Percentiles rank a stretch among this genome's conserved stretches.
These are phyloP conservation scores for Scomber colias DNA, from an alignment of 2,113 vertebrate species.

Conservation along the genomic window DNA sequence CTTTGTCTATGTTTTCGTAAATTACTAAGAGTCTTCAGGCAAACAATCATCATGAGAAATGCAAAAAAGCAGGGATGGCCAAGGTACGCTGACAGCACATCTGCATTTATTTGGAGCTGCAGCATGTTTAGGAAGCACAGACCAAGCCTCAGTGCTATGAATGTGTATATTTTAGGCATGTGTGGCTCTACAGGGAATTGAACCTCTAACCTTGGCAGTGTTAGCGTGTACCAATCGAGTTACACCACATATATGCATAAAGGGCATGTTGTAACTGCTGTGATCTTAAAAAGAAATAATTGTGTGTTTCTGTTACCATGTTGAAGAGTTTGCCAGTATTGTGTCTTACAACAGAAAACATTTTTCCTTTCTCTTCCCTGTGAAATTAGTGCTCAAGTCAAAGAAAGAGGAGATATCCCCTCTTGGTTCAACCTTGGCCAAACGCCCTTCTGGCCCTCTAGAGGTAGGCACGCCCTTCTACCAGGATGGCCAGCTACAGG, in stretches of 20 bases:
- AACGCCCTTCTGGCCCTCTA: slow-evolving; percentile 85
- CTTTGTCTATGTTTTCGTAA: slow-evolving; percentile 45
- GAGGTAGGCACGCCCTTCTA: slow-evolving; percentile 94
- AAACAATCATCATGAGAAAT: slow-evolving; percentile 47
- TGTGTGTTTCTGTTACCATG: slow-evolving; percentile 69
- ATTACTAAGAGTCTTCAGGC: slow-evolving; percentile 40
- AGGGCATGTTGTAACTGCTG: slow-evolving; percentile 47
- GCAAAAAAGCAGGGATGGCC: slow-evolving; percentile 33
- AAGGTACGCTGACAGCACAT: slow-evolving; percentile 49
- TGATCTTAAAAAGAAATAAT: slow-evolving; percentile 61
- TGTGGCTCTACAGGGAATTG: slow-evolving; percentile 39
- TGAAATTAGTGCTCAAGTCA: slow-evolving; percentile 71
- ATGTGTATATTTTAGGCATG: slow-evolving; percentile 8
- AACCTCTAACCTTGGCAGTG: slow-evolving; percentile 59
- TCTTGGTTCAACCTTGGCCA: slow-evolving; percentile 80
- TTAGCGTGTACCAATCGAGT: slow-evolving; percentile 41
- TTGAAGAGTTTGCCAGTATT: slow-evolving; percentile 44
- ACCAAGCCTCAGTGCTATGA: slow-evolving; percentile 19
- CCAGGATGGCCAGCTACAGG: slow-evolving; percentile 92
- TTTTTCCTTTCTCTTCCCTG: slow-evolving; percentile 62
- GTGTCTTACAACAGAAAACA: slow-evolving; percentile 65
- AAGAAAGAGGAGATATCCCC: slow-evolving; percentile 83
- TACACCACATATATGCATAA: slow-evolving; percentile 43
- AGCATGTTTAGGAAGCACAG: slow-evolving; percentile 21
- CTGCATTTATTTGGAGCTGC: slow-evolving; percentile 49